Conservation (phyloP, 2,888 invertebrate genomes). For the Luffia ferchaultella region DNA sequence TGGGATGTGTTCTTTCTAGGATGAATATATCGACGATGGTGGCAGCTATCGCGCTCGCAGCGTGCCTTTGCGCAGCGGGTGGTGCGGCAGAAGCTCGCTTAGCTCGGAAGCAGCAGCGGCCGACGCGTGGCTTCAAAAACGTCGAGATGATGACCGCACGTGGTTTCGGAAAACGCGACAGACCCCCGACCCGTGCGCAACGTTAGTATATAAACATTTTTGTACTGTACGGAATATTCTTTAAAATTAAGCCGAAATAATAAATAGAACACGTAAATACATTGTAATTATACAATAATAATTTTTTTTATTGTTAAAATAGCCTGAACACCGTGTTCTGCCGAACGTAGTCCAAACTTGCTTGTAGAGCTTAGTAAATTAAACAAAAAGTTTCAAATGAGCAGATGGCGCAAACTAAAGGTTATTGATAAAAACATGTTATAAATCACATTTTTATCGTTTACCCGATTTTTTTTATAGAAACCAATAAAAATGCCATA, state of each 20-base stretch:
- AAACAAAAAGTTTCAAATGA: no score
- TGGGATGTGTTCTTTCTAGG: no score
- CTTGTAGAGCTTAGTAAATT: no score
- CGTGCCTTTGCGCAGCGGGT: slow-evolving; percentile 42
- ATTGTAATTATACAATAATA: neutral
- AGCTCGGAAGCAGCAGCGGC: slow-evolving; percentile 57
- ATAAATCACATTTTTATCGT: no score
- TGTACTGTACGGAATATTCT: neutral
- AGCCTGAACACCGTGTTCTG: no score
- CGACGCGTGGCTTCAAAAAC: slow-evolving; percentile 71
- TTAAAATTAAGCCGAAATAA: neutral
- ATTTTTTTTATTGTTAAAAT: neutral
- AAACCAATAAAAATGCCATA: no score
- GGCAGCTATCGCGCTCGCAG: slow-evolving; percentile 38
- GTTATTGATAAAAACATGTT: no score
- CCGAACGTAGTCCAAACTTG: no score
- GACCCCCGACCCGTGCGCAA: slow-evolving; percentile 42
- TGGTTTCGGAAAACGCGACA: slow-evolving; percentile 71
- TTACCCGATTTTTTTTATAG: no score
- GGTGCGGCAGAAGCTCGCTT: slow-evolving; percentile 42
- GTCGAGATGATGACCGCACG: slow-evolving; percentile 71
- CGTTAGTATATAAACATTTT: slow-evolving; percentile 29
- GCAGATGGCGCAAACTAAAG: no score
- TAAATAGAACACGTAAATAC: neutral
- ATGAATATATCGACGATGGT: slow-evolving; percentile 54